These are phyloP conservation scores for Alethe diademata DNA, from an alignment of 2,113 vertebrate genomes.

Conservation along the genomic window DNA sequence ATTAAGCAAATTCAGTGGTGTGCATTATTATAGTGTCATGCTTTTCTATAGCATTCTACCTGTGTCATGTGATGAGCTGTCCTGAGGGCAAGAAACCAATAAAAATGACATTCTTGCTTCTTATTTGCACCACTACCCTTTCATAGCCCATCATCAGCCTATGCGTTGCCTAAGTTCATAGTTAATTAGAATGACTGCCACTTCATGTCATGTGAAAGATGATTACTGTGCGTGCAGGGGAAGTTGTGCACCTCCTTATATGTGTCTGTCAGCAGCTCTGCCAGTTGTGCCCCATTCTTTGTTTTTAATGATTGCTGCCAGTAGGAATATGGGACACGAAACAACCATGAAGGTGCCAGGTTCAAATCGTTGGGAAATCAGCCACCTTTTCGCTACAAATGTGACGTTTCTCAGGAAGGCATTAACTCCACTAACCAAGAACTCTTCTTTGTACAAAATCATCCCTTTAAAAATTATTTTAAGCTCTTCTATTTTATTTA, in stretches of 20 bases:
- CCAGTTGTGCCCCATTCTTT: not conserved
- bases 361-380: not conserved
- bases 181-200: constrained; percentile 69
- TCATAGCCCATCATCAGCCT: not conserved
- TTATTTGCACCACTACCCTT: constrained; percentile 38
- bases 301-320: not conserved
- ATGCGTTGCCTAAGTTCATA: constrained; percentile 39
- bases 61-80: constrained; percentile 40
- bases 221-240: constrained; percentile 15
- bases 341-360: not conserved
- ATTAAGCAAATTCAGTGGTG: constrained; percentile 30
- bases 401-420: not conserved
- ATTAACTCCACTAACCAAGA: not conserved
- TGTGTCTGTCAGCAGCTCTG: constrained; percentile 11
- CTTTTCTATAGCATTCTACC: not conserved
- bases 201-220: constrained; percentile 12
- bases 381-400: not conserved
- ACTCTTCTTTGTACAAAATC: constrained; percentile 2
- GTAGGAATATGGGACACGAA: not conserved
- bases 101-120: constrained; percentile 52
- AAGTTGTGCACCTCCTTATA: not conserved
- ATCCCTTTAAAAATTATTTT: not conserved
- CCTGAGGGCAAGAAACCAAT: constrained; percentile 59
- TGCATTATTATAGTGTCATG: constrained; percentile 2
- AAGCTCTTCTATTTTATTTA: constrained; percentile 44